These are phyloP conservation scores for Coboldia fuscipes DNA, from an alignment of 1,140 invertebrate genomes.

Conservation along the genomic window DNA sequence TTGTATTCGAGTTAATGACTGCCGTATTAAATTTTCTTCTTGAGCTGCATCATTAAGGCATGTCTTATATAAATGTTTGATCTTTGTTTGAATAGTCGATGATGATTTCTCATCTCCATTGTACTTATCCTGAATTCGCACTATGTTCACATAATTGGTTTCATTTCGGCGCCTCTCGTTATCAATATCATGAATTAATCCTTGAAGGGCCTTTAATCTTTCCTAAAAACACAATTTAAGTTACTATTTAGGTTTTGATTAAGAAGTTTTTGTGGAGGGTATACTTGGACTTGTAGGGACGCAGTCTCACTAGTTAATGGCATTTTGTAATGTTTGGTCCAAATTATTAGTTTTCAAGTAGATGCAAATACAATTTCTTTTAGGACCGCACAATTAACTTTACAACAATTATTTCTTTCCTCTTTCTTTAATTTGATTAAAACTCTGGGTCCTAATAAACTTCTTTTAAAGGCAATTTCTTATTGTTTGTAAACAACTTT, in stretches of 20 bases:
- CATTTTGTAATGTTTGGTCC: too few species aligned
- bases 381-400: too few species aligned
- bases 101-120: constrained; percentile 37
- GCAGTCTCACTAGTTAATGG: too few species aligned
- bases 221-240: constrained; percentile 30
- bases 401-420: too few species aligned
- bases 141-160: constrained; percentile 52
- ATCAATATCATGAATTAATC: constrained; percentile 59
- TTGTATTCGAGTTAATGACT: constrained; percentile 67
- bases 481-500: too few species aligned
- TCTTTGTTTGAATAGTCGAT: constrained; percentile 38
- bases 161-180: constrained; percentile 54
- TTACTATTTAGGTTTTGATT: constrained; percentile 2
- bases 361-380: too few species aligned
- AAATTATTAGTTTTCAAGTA: too few species aligned
- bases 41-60: constrained; percentile 58
- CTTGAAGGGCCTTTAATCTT: constrained; percentile 50
- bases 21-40: constrained; percentile 65
- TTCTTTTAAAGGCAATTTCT: too few species aligned
- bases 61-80: constrained; percentile 61
- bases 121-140: constrained; percentile 56
- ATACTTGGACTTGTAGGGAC: too few species aligned
- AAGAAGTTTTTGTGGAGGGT: constrained; percentile 5
- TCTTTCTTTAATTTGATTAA: too few species aligned
- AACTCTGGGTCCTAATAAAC: too few species aligned